These are phyloP conservation scores for Sitta carolinensis DNA, from an alignment of 2,797 vertebrate species.

Conservation along the genomic window DNA sequence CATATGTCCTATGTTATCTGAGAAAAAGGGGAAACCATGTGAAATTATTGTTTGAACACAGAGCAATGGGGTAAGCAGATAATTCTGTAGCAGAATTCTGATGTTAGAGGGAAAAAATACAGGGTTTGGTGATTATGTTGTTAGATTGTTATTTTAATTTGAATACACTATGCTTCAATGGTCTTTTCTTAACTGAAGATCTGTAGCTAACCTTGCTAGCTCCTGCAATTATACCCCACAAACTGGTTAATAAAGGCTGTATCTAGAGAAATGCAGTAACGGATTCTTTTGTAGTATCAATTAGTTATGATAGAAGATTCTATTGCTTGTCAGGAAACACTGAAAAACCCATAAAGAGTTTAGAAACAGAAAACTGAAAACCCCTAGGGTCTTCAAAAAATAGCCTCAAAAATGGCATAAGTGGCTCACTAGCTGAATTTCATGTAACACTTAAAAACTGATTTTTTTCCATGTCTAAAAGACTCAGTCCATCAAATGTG, in stretches of 20 bases:
- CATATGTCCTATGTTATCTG: neutral
- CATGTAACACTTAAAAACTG: neutral
- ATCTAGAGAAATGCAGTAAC: neutral
- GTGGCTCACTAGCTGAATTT: neutral
- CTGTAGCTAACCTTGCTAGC: neutral
- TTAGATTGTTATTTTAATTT: neutral
- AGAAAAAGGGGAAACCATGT: neutral
- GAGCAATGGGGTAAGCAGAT: neutral
- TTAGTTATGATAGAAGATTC: neutral
- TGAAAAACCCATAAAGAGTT: neutral
- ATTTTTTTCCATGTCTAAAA: neutral
- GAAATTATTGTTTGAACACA: neutral
- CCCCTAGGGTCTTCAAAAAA: neutral
- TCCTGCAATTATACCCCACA: neutral
- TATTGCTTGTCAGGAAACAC: neutral
- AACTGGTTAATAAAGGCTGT: neutral
- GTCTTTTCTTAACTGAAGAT: neutral
- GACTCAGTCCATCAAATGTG: neutral
- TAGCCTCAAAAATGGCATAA: neutral
- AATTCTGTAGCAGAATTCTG: neutral
- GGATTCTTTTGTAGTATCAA: neutral
- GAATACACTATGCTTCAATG: neutral
- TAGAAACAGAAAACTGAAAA: neutral
- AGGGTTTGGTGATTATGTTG: fast-evolving
- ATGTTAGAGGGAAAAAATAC: neutral